Percentiles rank a stretch among this genome's conserved stretches.
Evolutionary conservation across 2,113 vertebrate species (phyloP).

Genomic region (Salvator merianae): DNA sequence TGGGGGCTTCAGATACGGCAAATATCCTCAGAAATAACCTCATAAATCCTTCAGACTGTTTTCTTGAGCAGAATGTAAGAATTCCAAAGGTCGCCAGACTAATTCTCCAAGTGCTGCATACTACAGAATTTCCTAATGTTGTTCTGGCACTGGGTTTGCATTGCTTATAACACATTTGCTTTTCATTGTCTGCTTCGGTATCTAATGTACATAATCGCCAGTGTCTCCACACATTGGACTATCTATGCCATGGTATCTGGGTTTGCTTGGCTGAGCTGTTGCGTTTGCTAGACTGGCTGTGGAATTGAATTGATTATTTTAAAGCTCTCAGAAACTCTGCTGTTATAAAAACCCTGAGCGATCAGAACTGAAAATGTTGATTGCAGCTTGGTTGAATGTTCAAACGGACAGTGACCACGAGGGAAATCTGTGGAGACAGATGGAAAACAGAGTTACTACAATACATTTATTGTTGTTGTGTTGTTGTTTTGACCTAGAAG

Average conservation of each 20-base stretch:
- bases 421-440: neutral
- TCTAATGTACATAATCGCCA: neutral
- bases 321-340: neutral
- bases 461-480: neutral
- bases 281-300: neutral
- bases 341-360: neutral
- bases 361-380: neutral
- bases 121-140: neutral
- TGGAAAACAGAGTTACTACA: neutral
- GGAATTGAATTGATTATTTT: neutral
- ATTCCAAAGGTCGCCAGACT: neutral
- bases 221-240: neutral
- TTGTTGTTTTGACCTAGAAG: neutral
- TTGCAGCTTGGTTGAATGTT: neutral
- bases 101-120: neutral
- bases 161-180: neutral
- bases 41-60: neutral
- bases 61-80: neutral
- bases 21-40: neutral
- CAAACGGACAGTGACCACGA: neutral
- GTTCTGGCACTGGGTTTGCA: neutral
- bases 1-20: neutral
- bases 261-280: neutral
- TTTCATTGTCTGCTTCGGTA: conserved; percentile 7
- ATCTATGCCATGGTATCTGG: neutral